phyloP scores from a whole-genome alignment of 1,140 invertebrate species.

The Nephila pilipes region DNA sequence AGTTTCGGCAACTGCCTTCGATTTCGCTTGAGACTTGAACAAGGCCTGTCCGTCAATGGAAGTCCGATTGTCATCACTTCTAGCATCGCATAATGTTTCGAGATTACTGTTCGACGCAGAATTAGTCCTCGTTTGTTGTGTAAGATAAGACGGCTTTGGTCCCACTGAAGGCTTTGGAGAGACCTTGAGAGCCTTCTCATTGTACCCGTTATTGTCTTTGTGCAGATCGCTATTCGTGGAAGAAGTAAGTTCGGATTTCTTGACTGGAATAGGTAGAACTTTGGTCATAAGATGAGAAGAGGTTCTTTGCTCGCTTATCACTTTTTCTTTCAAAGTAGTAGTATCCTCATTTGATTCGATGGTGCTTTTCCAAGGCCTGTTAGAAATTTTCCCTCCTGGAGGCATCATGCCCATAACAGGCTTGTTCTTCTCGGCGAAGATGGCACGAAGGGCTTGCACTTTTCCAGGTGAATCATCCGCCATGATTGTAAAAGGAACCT shows the following conservation, averaged over 20 bases:
- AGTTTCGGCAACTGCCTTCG: conserved; percentile 55
- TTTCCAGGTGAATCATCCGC: conserved; percentile 72
- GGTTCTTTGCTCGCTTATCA: not conserved
- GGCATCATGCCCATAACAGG: conserved; percentile 71
- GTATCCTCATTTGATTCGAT: conserved; percentile 3
- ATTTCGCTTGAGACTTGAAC: not conserved
- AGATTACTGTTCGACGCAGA: not conserved
- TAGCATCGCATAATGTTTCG: not conserved
- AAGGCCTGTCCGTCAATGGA: not conserved
- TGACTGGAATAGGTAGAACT: not conserved
- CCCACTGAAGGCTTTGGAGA: conserved; percentile 43
- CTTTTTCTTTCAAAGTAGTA: conserved; percentile 25
- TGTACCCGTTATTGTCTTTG: conserved; percentile 23
- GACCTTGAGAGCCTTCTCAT: not conserved
- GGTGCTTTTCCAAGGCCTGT: conserved; percentile 39
- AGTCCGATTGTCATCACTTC: not conserved
- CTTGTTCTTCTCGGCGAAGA: conserved; percentile 67
- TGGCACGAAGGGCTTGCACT: conserved; percentile 69
- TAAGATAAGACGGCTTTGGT: conserved; percentile 55
- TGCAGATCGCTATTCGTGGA: conserved; percentile 15
- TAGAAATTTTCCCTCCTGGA: conserved; percentile 7
- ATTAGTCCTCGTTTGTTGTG: conserved; percentile 33
- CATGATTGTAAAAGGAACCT: conserved; percentile 39
- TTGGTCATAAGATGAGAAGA: not conserved
- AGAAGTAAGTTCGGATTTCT: not conserved